These are phyloP conservation scores for Heteromyza rotundicornis DNA, from an alignment of 2,888 invertebrate species.

Conservation along the genomic window DNA sequence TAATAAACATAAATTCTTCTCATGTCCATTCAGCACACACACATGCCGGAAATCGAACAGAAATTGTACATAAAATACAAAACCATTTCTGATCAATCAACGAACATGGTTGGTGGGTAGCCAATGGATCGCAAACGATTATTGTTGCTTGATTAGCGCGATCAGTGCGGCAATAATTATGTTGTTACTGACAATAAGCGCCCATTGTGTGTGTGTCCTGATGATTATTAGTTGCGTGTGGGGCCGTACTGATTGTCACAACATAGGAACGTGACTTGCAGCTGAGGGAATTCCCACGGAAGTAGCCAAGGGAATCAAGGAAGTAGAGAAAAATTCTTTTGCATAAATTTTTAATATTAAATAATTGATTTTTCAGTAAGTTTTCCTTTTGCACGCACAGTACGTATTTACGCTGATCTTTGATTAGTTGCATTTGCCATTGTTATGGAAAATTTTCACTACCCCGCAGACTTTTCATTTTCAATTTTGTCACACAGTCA, in stretches of 20 bases:
- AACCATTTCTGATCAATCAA: background rate
- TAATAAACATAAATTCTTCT: constrained; percentile 53
- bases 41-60: constrained; percentile 1
- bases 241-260: background rate
- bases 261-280: background rate
- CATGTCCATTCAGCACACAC: constrained; percentile 19
- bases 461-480: too few relatives aligned
- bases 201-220: background rate
- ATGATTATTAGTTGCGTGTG: too few relatives aligned
- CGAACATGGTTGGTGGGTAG: background rate
- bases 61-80: background rate
- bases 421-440: too few relatives aligned
- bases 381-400: background rate
- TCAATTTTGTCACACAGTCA: background rate
- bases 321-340: too few relatives aligned
- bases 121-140: background rate
- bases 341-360: too few relatives aligned
- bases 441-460: too few relatives aligned
- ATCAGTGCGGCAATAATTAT: background rate
- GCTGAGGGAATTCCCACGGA: constrained; percentile 1
- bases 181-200: background rate
- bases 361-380: background rate
- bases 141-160: constrained; percentile 5
- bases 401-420: too few relatives aligned
- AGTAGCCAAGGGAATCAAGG: too few relatives aligned